Conservation (phyloP, 2,113 vertebrate species). For the Cyprinus carpio region DNA sequence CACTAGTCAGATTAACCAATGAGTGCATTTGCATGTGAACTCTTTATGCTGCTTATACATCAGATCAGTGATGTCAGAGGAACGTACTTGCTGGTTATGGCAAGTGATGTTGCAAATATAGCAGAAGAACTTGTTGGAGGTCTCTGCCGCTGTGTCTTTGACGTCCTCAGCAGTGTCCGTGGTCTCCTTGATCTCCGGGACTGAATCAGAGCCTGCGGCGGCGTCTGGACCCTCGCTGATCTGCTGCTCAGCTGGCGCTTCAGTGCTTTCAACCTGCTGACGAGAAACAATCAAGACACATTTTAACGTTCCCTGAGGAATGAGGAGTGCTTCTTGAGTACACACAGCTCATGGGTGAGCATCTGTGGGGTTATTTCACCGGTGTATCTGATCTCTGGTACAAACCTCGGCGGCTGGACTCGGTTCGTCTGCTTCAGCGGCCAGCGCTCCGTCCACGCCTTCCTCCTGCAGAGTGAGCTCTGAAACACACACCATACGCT, state of each 20-base stretch:
- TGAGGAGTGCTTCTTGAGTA: background rate
- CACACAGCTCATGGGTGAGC: no score
- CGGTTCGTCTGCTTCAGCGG: constrained; percentile 59
- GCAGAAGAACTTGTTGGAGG: constrained; percentile 87
- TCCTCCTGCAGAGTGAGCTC: constrained; percentile 59
- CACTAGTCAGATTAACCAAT: no score
- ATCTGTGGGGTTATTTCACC: no score
- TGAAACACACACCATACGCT: constrained; percentile 21
- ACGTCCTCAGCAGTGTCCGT: constrained; percentile 33
- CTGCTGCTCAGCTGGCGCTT: constrained; percentile 78
- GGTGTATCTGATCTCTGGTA: background rate
- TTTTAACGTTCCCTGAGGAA: no score
- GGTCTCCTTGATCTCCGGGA: background rate
- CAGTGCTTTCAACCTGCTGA: constrained; percentile 71
- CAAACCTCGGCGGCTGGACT: constrained; percentile 62
- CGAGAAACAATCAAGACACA: background rate
- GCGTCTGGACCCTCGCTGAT: constrained; percentile 79
- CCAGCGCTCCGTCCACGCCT: constrained; percentile 46
- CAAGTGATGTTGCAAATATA: constrained; percentile 92
- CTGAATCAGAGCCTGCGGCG: constrained; percentile 68
- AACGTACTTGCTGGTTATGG: constrained; percentile 86
- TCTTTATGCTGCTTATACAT: no score
- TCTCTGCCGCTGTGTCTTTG: constrained; percentile 64
- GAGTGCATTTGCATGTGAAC: no score
- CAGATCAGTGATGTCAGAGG: no score